Conservation (phyloP, 2,797 vertebrate genomes). For the Potorous gilbertii region DNA sequence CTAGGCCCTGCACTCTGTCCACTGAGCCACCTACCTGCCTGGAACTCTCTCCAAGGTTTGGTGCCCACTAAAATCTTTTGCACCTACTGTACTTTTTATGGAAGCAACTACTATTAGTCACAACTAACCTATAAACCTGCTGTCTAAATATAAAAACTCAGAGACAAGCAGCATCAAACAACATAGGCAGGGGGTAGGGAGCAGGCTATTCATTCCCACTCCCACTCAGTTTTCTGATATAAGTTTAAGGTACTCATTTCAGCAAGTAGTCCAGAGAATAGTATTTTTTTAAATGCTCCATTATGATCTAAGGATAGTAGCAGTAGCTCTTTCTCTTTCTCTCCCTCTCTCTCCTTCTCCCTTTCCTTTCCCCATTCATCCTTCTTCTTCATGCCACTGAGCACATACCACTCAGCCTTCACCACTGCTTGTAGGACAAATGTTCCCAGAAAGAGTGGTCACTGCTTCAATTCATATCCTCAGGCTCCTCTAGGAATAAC, state of each 20-base stretch:
- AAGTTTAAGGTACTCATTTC: not conserved
- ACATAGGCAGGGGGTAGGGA: not conserved
- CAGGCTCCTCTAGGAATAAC: no score
- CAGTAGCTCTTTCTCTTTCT: not conserved
- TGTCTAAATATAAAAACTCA: not conserved
- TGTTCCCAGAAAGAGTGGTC: not conserved
- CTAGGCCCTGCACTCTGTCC: not conserved
- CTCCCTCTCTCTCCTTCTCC: no score
- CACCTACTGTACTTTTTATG: not conserved
- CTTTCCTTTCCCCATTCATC: no score
- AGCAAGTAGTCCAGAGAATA: not conserved
- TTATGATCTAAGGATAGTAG: not conserved
- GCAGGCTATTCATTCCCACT: not conserved
- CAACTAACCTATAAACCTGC: not conserved
- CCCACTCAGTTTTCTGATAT: not conserved
- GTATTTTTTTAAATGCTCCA: not conserved
- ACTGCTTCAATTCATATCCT: no score
- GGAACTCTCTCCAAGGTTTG: not conserved
- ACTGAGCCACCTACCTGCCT: not conserved
- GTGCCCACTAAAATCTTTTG: not conserved
- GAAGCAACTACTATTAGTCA: not conserved
- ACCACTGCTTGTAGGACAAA: not conserved
- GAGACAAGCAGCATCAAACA: not conserved
- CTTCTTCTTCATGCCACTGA: not conserved
- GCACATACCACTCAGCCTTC: not conserved